Evolutionary conservation across 2,797 vertebrate species (phyloP).

Genomic region (Otolemur crassicaudatus): DNA sequence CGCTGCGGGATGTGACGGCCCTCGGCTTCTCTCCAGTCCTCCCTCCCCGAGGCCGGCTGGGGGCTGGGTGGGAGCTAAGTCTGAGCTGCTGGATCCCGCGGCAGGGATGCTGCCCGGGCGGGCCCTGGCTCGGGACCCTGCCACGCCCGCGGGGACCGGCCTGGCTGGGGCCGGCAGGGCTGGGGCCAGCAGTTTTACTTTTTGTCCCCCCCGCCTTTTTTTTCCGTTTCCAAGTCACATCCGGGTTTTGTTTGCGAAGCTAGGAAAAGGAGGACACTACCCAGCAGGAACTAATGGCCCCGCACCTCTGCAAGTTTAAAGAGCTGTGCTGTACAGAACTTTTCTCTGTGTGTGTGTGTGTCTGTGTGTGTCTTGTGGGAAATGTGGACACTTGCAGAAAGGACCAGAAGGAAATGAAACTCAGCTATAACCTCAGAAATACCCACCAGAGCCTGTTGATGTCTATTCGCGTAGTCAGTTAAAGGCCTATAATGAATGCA

Average conservation of each 20-base stretch:
- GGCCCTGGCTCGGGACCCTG: not conserved
- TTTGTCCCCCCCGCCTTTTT: not conserved
- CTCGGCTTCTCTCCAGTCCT: too few relatives aligned
- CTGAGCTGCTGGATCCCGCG: accelerated
- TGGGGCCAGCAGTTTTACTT: slow-evolving; percentile 25
- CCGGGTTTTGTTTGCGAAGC: slow-evolving; percentile 78
- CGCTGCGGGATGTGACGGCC: not conserved
- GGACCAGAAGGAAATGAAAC: not conserved
- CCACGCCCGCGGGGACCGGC: slow-evolving; percentile 43
- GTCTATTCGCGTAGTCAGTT: not conserved
- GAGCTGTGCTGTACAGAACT: not conserved
- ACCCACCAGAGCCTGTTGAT: not conserved
- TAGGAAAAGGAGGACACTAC: slow-evolving; percentile 65
- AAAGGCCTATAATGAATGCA: not conserved
- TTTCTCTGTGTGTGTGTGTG: not conserved
- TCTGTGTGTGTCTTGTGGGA: not conserved
- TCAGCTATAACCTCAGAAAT: not conserved
- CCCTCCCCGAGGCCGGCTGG: not conserved
- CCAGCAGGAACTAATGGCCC: slow-evolving; percentile 66
- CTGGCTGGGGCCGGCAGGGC: not conserved
- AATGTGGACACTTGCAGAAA: not conserved
- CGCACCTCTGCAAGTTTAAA: slow-evolving; percentile 44
- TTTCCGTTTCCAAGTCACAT: slow-evolving; percentile 60
- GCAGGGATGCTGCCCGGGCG: not conserved
- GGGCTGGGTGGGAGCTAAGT: not conserved